These are phyloP conservation scores for Branchinecta sandiegonensis DNA, from an alignment of 2,888 invertebrate genomes.

Conservation along the genomic window DNA sequence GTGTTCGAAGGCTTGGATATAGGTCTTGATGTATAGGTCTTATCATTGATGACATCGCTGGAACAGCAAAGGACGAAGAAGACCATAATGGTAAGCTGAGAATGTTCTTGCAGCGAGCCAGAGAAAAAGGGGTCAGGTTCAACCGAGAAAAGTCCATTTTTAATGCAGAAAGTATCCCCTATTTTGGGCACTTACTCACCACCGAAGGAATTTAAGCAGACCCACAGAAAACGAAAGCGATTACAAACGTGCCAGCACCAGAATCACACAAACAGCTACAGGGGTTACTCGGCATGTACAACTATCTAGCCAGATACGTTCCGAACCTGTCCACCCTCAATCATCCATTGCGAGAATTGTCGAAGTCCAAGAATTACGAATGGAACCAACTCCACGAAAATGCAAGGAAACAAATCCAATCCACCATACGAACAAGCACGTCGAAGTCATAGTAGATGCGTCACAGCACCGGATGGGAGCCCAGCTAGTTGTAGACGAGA, in stretches of 20 bases:
- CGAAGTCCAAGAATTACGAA: slow-evolving; percentile 14
- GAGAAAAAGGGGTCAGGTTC: slow-evolving; percentile 8
- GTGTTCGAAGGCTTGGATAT: too few relatives aligned
- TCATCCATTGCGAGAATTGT: not conserved
- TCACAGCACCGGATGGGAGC: not conserved
- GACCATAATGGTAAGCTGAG: slow-evolving; percentile 1
- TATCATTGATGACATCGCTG: not conserved
- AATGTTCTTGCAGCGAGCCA: slow-evolving; percentile 7
- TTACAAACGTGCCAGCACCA: not conserved
- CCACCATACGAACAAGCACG: slow-evolving; percentile 3
- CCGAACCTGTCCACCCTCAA: slow-evolving; percentile 14
- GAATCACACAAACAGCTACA: slow-evolving; percentile 8
- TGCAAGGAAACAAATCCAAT: slow-evolving; percentile 8
- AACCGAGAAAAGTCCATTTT: not conserved
- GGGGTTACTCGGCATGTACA: slow-evolving; percentile 3
- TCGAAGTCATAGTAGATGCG: slow-evolving; percentile 3
- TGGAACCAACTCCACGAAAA: slow-evolving; percentile 11
- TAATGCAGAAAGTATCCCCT: not conserved
- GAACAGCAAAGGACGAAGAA: slow-evolving; percentile 8
- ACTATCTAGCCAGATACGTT: slow-evolving; percentile 5
- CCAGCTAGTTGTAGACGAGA: not conserved
- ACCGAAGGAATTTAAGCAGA: too few relatives aligned
- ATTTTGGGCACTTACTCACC: not conserved
- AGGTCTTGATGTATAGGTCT: too few relatives aligned
- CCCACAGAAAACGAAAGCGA: too few relatives aligned